Base-by-base conservation (phyloP, 2,113 vertebrate genomes). In the Melanocharis versteri region DNA sequence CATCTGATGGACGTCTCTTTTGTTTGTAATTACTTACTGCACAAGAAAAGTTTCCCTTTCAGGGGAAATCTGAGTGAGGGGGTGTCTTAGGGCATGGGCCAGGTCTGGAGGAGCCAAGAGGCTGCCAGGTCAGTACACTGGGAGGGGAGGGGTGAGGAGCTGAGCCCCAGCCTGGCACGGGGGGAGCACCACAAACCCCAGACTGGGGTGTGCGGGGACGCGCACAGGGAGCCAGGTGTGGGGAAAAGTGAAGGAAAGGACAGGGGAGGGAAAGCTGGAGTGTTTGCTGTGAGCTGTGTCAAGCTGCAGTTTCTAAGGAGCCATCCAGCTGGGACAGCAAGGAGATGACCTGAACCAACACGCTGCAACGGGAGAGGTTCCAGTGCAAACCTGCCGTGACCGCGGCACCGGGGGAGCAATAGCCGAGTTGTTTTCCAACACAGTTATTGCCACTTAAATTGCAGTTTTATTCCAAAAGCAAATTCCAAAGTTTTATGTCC, bases 401-500 rank as follows among this genome's bases (percentile, higher is more conserved):
- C 53, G 2, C 53, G 7, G 73, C 60, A 60, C 60, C 24, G 0
- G 16, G 72, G 57, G 12, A 91, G 78, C 70, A 39, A 66, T 12
- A 44, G 68, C 79, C 31, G 45, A 44, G 92, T 16, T 92, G 79
- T 93, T 94, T 78, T 78, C 83, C 65, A 78, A 2, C 88, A 40
- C 69, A 48, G 88, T 89, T 94, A 78, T 58, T 89, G 79, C 90
- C 76, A 80, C 90, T 96, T 77, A 84, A 82, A 62, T 48, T 84
- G 90, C 88, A 92, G 56, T 65, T 94, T 81, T 89, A 91, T 90
- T 96, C 95, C 95, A 96, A 91, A 96, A 95, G 78, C 91, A 94
- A 95, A 96, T 94, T 93, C 95, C 93, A 64, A 95, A 93, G 94
- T 96, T 96, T 96, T 95, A 96, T 93, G 95, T 95, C 95, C 94